phyloP scores from a whole-genome alignment of 2,113 vertebrate species.

The Haemorhous mexicanus region DNA sequence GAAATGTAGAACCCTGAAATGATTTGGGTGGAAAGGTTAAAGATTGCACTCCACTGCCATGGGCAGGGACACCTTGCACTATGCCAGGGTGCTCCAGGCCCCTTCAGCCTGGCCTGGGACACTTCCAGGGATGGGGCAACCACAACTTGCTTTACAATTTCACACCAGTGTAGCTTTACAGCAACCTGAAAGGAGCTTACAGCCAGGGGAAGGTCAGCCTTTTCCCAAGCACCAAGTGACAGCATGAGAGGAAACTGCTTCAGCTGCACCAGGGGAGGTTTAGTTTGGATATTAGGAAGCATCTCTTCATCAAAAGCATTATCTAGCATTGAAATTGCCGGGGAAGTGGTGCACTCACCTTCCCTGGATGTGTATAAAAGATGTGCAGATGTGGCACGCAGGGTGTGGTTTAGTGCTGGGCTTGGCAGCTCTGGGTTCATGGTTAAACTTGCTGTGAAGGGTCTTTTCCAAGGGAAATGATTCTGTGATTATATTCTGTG shows the following conservation, averaged over 20 bases:
- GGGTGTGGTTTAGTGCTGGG: background rate
- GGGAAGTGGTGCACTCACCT: background rate
- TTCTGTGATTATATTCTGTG: background rate
- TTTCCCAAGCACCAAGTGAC: background rate
- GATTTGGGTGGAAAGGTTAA: background rate
- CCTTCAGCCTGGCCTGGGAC: background rate
- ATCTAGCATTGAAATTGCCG: fast-evolving
- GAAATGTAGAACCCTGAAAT: too few relatives aligned
- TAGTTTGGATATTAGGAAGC: background rate
- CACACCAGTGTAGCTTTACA: background rate
- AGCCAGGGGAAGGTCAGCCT: background rate
- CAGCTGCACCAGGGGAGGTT: fast-evolving
- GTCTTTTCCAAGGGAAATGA: background rate
- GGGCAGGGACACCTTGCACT: background rate
- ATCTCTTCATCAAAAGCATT: fast-evolving
- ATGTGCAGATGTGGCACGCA: background rate
- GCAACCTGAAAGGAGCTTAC: background rate
- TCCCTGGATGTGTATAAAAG: background rate
- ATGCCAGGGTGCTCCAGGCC: background rate
- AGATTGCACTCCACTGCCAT: background rate
- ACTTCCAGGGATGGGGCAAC: background rate
- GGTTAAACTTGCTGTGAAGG: fast-evolving
- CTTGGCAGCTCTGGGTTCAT: background rate
- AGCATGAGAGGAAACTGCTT: background rate
- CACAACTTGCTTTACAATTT: background rate